Evolutionary conservation across 1,140 invertebrate genomes (phyloP), one percentile per base, ranked within the genome.

Genomic region (Apocrypta bakeri): DNA sequence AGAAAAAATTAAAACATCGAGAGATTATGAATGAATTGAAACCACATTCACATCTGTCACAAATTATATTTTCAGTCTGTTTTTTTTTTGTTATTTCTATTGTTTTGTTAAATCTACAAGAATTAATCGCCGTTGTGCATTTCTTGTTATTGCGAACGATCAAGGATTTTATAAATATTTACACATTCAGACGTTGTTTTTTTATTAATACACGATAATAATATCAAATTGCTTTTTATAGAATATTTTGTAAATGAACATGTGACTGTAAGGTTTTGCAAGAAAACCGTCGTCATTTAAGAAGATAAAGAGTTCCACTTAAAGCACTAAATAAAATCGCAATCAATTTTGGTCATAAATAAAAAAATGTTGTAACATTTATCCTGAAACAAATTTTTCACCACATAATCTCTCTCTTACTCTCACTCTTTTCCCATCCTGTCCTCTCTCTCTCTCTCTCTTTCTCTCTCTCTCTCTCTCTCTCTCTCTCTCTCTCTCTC

Each of bases 11-110:
- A 75, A 74, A 24, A 75, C 72, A 80, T 75, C 72, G 42, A 80
- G 78, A 80, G 21, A 56, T 75, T 75, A 75, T 75, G 14, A 69
- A 83, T 64, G 76, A 33, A 79, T 79, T 83, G 37, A 56, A 83
- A 83, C 12, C 82, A 83, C 72, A 83, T 77, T 37, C 56, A 83
- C 56, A 82, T 69, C n/a, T 64, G 37, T 80, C 31, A 79, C 56
- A 14, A 79, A 83, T 68, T 78, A 78, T 78, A 79, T 73, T 79
- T 83, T 83, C 82, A 83, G 82, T 83, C 82, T 83, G 72, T 83
- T 80, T 80, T 72, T 80, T 48, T 83, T 80, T 80, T 72, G 75
- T 48, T 40, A 24, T 78, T 78, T 63, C 33, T 12, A 14, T n/a
- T 68, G 8, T 79, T 74, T 71, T 48, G 31, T 83, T 83, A 75